Evolutionary conservation across 2,113 vertebrate species (phyloP).

Genomic region (Verasper variegatus): DNA sequence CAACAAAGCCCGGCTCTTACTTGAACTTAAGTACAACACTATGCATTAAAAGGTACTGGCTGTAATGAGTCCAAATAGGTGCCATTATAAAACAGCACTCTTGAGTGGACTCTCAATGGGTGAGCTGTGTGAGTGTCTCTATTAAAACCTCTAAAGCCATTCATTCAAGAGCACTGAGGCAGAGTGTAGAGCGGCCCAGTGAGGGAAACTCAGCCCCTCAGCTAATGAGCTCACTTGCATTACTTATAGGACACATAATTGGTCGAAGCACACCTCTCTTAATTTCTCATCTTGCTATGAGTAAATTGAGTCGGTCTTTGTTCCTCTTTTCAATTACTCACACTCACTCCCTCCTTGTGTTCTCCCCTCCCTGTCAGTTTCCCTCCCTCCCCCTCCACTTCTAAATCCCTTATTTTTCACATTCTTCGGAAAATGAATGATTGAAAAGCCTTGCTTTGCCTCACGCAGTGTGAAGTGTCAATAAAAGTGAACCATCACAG

Average conservation of each 20-base stretch:
- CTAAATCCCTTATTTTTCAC: not conserved
- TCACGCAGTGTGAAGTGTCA: slow-evolving; percentile 23
- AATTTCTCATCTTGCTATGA: slow-evolving; percentile 42
- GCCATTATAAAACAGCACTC: slow-evolving; percentile 52
- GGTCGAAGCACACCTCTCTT: slow-evolving; percentile 33
- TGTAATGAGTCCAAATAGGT: slow-evolving; percentile 63
- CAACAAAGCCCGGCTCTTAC: slow-evolving; percentile 45
- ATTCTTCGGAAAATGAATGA: slow-evolving; percentile 14
- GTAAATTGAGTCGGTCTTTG: slow-evolving; percentile 44
- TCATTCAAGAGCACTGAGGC: slow-evolving; percentile 40
- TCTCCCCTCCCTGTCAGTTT: not conserved
- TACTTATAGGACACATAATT: slow-evolving; percentile 43
- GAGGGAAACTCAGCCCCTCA: slow-evolving; percentile 20
- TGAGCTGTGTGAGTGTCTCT: slow-evolving; percentile 25
- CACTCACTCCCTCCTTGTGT: not conserved
- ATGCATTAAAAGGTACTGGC: slow-evolving; percentile 42
- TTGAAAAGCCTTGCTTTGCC: slow-evolving; percentile 17
- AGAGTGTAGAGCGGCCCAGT: slow-evolving; percentile 13
- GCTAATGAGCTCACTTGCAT: slow-evolving; percentile 60
- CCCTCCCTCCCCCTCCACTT: not conserved
- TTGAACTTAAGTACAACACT: slow-evolving; percentile 44
- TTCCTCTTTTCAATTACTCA: slow-evolving; percentile 18
- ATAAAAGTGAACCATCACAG: slow-evolving; percentile 1
- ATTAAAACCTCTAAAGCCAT: slow-evolving; percentile 50
- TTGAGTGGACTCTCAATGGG: slow-evolving; percentile 41